Percentiles rank a stretch among this genome's conserved stretches.
These are phyloP conservation scores for Halcyon chelicuti DNA, from an alignment of 2,797 vertebrate species.

Conservation along the genomic window DNA sequence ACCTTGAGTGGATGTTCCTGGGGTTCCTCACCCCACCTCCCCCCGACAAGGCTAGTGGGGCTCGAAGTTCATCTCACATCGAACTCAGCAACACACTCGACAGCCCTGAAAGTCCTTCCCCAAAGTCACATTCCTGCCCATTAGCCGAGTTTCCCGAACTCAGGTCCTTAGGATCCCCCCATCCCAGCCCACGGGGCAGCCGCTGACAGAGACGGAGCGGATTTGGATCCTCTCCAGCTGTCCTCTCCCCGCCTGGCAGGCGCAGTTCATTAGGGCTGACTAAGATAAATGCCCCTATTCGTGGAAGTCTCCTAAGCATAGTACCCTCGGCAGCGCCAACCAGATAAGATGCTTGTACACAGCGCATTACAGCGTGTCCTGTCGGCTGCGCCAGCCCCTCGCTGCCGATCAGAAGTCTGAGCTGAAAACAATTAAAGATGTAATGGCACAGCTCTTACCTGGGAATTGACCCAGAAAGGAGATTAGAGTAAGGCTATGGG, in stretches of 20 bases:
- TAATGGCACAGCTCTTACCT: neutral
- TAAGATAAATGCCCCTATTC: slow-evolving; percentile 29
- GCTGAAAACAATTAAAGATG: slow-evolving; percentile 24
- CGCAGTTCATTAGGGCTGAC: slow-evolving; percentile 21
- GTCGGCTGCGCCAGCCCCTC: neutral
- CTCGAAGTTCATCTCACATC: neutral
- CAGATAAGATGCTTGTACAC: neutral
- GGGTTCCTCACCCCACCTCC: too few relatives aligned
- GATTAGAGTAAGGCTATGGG: neutral
- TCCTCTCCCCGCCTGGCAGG: slow-evolving; percentile 30
- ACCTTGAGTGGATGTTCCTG: neutral
- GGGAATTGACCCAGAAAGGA: slow-evolving; percentile 44
- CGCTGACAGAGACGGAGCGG: neutral
- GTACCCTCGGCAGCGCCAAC: neutral
- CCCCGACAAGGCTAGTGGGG: too few relatives aligned
- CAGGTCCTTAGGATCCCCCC: neutral
- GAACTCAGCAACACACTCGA: neutral
- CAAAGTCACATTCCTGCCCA: neutral
- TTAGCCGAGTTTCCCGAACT: accelerated
- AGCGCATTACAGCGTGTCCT: neutral
- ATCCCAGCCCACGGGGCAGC: accelerated
- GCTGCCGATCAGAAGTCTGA: neutral
- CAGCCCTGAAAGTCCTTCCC: neutral
- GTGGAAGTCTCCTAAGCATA: neutral
- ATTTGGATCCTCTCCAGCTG: slow-evolving; percentile 34